phyloP scores from a whole-genome alignment of 2,888 invertebrate genomes.

The Laspeyria flexula region DNA sequence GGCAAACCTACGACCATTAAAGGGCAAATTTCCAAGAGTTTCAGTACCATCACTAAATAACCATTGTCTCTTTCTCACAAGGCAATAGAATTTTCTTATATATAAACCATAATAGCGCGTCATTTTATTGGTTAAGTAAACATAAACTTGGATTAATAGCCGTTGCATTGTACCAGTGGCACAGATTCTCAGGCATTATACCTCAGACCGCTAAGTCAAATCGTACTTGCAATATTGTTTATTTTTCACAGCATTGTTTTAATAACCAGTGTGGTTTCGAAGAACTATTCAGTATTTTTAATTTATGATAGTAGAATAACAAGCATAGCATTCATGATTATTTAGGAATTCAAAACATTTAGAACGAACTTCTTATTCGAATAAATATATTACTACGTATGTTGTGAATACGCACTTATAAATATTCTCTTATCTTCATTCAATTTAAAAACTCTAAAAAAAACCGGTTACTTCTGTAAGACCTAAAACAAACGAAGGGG shows the following conservation, averaged over 20 bases:
- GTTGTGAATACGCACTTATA: no score
- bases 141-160: constrained; percentile 26
- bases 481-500: no score
- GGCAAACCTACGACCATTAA: no score
- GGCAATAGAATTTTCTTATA: constrained; percentile 10
- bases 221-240: constrained; percentile 22
- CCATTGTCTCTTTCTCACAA: constrained; percentile 2
- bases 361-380: no score
- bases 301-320: background rate
- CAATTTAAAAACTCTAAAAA: no score
- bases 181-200: constrained; percentile 37
- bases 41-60: no score
- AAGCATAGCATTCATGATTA: background rate
- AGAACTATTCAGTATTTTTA: background rate
- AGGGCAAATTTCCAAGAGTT: no score
- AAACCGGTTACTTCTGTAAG: no score
- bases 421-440: no score
- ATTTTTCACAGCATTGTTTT: constrained; percentile 25
- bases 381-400: no score
- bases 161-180: constrained; percentile 35
- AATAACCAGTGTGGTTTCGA: background rate
- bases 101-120: constrained; percentile 10
- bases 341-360: no score
- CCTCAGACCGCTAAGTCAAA: constrained; percentile 1
- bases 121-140: constrained; percentile 24